Conservation (phyloP, 2,888 invertebrate species). For the Nymphalis urticae region DNA sequence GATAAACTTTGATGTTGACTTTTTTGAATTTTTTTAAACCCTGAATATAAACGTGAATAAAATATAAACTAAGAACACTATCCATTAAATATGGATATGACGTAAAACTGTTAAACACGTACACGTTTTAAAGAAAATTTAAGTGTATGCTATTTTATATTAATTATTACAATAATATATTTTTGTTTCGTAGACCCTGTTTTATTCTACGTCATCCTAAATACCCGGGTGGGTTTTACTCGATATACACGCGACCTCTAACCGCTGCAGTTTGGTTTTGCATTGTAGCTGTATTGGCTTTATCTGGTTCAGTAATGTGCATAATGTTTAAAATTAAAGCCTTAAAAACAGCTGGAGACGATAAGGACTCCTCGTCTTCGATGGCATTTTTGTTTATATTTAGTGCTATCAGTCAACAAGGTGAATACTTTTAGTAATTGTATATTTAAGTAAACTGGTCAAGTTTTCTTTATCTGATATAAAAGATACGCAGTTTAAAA, state of each 20-base stretch:
- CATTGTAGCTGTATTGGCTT: conserved; percentile 57
- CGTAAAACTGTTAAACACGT: too few relatives aligned
- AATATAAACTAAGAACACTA: too few relatives aligned
- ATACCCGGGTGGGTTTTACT: conserved; percentile 79
- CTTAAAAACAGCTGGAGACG: conserved; percentile 42
- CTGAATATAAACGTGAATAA: too few relatives aligned
- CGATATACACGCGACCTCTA: conserved; percentile 85
- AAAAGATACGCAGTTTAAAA: neutral
- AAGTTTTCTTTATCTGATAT: neutral
- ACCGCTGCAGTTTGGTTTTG: conserved; percentile 81
- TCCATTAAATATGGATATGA: too few relatives aligned
- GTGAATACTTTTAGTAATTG: conserved; percentile 43
- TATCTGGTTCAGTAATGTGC: conserved; percentile 50
- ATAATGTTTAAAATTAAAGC: conserved; percentile 51
- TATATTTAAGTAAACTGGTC: neutral
- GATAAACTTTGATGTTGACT: too few relatives aligned
- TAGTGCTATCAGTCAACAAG: conserved; percentile 76
- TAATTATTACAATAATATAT: neutral
- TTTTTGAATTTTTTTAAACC: too few relatives aligned
- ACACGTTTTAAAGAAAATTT: too few relatives aligned
- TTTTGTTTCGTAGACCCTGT: conserved; percentile 69
- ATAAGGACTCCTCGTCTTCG: conserved; percentile 67
- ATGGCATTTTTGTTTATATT: conserved; percentile 69
- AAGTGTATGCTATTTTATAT: too few relatives aligned
- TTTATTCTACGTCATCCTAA: conserved; percentile 87